These are phyloP conservation scores for Tethya wilhelma DNA, from an alignment of 37 sponge, comb jelly and placozoan genomes.

Conservation along the genomic window DNA sequence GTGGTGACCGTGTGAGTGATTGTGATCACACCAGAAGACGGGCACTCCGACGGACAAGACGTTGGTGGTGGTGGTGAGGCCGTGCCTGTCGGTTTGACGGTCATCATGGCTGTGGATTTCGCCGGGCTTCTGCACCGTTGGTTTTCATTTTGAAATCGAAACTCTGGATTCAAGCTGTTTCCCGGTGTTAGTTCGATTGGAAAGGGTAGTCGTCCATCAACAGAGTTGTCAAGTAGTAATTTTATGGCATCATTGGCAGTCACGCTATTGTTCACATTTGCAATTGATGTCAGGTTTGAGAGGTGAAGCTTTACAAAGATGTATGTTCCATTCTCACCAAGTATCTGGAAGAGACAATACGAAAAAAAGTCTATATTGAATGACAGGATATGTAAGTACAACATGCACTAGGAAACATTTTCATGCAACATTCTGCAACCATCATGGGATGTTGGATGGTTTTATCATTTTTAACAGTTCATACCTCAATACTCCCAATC, in stretches of 20 bases:
- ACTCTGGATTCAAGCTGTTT: neutral
- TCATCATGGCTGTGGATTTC: neutral
- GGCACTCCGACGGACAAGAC: too few relatives aligned
- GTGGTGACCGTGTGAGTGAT: too few relatives aligned
- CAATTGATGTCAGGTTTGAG: neutral
- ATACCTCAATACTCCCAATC: constrained; percentile 3
- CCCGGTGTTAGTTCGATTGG: neutral
- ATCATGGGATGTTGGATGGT: neutral
- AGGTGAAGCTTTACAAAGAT: neutral
- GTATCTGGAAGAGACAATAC: neutral
- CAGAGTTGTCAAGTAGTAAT: neutral
- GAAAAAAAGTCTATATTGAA: neutral
- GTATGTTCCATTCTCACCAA: neutral
- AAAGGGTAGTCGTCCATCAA: neutral
- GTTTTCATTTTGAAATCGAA: neutral
- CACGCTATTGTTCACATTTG: neutral
- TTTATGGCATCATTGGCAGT: neutral
- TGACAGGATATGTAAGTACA: too few relatives aligned
- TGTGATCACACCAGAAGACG: too few relatives aligned
- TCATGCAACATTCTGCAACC: too few relatives aligned
- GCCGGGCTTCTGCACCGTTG: neutral
- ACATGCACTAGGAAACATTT: neutral
- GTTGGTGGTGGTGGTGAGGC: neutral
- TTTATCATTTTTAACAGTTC: neutral
- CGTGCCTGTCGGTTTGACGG: neutral